Evolutionary conservation across 2,888 invertebrate genomes (phyloP).

Genomic region (Labia minor): DNA sequence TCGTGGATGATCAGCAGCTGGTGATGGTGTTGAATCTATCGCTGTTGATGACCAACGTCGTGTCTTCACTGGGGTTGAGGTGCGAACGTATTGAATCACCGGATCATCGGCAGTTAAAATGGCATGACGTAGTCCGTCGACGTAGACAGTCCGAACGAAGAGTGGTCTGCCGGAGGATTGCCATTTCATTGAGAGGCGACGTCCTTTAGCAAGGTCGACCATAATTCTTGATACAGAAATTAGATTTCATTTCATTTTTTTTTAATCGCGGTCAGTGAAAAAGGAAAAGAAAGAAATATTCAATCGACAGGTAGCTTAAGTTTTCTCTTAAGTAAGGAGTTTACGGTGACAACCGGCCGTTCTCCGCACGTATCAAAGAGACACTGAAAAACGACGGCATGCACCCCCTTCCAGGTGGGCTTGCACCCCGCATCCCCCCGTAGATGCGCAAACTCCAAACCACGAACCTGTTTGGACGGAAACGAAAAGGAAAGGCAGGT

Average conservation of each 20-base stretch:
- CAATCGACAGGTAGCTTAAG: too few relatives aligned
- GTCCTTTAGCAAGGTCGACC: slow-evolving; percentile 4
- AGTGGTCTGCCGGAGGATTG: slow-evolving; percentile 46
- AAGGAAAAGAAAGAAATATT: neutral
- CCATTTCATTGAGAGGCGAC: slow-evolving; percentile 40
- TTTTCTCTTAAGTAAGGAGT: neutral
- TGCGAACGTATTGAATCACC: slow-evolving; percentile 25
- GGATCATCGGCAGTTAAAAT: slow-evolving; percentile 55
- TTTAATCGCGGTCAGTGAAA: neutral
- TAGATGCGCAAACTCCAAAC: slow-evolving; percentile 4
- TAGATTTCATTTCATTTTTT: too few relatives aligned
- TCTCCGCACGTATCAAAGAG: neutral
- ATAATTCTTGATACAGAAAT: neutral
- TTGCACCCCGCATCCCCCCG: neutral
- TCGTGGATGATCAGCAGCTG: neutral
- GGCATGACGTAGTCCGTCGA: slow-evolving; percentile 58
- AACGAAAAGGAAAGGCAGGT: neutral
- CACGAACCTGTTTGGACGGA: neutral
- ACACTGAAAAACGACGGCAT: neutral
- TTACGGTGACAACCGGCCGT: neutral
- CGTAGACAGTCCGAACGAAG: slow-evolving; percentile 52
- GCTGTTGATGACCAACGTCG: neutral
- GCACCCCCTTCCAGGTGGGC: neutral
- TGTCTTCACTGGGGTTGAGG: slow-evolving; percentile 4
- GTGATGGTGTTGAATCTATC: neutral